Conservation (phyloP, 2,888 invertebrate genomes). For the Reticulitermes lucifugus region DNA sequence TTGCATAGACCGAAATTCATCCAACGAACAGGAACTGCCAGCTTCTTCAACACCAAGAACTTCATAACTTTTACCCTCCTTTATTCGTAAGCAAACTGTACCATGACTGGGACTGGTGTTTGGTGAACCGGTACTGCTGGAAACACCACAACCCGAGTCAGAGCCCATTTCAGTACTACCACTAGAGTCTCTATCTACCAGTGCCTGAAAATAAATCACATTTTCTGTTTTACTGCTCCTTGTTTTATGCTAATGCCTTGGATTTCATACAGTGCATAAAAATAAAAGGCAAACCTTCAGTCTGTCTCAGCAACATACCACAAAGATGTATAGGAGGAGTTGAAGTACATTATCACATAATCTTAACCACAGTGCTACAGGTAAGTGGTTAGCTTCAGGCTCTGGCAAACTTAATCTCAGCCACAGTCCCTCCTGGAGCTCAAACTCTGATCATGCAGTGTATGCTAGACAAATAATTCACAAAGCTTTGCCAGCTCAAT, state of each 20-base stretch:
- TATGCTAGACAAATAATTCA: no score
- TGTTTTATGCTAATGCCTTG: not conserved
- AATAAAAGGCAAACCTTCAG: no score
- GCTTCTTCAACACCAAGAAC: constrained; percentile 45
- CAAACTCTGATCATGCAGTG: no score
- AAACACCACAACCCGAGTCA: constrained; percentile 32
- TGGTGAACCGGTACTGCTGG: constrained; percentile 1
- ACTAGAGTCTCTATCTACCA: not conserved
- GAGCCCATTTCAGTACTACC: constrained; percentile 32
- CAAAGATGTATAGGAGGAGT: no score
- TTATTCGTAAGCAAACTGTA: constrained; percentile 52
- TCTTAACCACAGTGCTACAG: no score
- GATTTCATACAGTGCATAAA: no score
- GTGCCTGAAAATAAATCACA: not conserved
- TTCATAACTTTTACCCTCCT: constrained; percentile 53
- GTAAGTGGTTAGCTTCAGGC: no score
- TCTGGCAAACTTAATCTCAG: no score
- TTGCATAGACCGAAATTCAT: constrained; percentile 77
- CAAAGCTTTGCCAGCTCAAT: no score
- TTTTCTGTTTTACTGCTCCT: not conserved
- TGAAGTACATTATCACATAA: no score
- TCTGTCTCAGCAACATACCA: no score
- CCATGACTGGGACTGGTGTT: constrained; percentile 50
- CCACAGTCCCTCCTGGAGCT: no score
- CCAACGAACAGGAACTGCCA: constrained; percentile 57